Evolutionary conservation across 1,140 invertebrate species (phyloP).

Genomic region (Epicauta chinensis): DNA sequence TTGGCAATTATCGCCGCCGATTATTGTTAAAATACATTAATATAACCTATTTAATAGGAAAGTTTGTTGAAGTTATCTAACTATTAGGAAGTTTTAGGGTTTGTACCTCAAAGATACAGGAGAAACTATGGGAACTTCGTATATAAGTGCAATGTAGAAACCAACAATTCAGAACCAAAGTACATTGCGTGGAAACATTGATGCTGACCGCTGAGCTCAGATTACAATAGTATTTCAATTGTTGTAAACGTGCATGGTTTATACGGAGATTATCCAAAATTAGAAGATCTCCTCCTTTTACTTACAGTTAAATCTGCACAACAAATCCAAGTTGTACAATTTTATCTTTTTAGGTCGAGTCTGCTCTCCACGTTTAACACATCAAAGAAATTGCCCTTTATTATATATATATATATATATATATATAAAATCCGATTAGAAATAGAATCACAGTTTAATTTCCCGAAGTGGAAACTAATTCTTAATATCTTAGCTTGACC

Average conservation of each 20-base stretch:
- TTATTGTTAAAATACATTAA: constrained; percentile 6
- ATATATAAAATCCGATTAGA: constrained; percentile 11
- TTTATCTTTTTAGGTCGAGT: not conserved
- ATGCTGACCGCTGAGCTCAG: constrained; percentile 33
- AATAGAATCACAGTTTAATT: constrained; percentile 16
- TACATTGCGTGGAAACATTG: constrained; percentile 36
- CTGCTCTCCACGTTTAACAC: constrained; percentile 3
- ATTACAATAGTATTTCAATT: constrained; percentile 33
- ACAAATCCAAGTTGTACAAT: not conserved
- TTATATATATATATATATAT: not conserved
- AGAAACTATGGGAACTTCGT: constrained; percentile 10
- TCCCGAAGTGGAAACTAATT: constrained; percentile 17
- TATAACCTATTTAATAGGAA: constrained; percentile 14
- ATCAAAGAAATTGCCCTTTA: constrained; percentile 15
- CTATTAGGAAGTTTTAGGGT: constrained; percentile 19
- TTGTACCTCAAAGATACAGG: constrained; percentile 30
- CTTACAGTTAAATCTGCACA: not conserved
- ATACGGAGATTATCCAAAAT: constrained; percentile 20
- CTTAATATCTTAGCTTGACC: constrained; percentile 13
- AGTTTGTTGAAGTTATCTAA: constrained; percentile 13
- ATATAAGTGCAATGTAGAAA: constrained; percentile 18
- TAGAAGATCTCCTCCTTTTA: constrained; percentile 3
- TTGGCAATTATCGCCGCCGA: no score
- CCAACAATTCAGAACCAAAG: constrained; percentile 18
- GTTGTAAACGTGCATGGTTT: constrained; percentile 20